A percentile compares a stretch with the other conserved stretches of the same genome.
phyloP scores from a whole-genome alignment of 1,140 invertebrate genomes.

The Adelges cooleyi region DNA sequence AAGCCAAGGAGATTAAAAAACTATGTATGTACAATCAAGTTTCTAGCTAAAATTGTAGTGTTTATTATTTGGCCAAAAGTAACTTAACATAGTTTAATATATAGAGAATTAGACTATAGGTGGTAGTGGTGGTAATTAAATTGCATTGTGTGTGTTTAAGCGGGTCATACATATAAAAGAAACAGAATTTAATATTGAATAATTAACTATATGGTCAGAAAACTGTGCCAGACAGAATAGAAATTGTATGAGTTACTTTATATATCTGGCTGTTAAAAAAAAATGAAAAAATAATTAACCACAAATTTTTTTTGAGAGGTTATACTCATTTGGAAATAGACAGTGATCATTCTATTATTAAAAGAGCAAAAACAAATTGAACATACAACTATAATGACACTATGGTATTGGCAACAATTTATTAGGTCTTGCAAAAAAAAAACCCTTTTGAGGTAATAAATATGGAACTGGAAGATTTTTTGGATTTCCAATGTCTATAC shows the following conservation, averaged over 20 bases:
- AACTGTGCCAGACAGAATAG: background rate
- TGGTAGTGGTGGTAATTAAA: too few species aligned
- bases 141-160: background rate
- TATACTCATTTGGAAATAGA: background rate
- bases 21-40: too few species aligned
- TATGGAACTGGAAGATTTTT: background rate
- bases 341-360: background rate
- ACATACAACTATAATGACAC: background rate
- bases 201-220: background rate
- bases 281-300: constrained; percentile 1
- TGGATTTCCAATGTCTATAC: background rate
- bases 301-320: background rate
- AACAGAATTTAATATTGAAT: background rate
- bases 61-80: too few species aligned
- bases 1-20: too few species aligned
- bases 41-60: too few species aligned
- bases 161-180: background rate
- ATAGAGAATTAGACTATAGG: too few species aligned
- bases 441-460: background rate
- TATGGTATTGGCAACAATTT: background rate
- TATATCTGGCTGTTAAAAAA: background rate
- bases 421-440: background rate
- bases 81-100: too few species aligned
- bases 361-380: background rate
- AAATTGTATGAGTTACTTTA: background rate